A percentile compares a stretch with the other conserved stretches of the same genome.
These are phyloP conservation scores for Epinotia demarniana DNA, from an alignment of 2,888 invertebrate genomes.

Conservation along the genomic window DNA sequence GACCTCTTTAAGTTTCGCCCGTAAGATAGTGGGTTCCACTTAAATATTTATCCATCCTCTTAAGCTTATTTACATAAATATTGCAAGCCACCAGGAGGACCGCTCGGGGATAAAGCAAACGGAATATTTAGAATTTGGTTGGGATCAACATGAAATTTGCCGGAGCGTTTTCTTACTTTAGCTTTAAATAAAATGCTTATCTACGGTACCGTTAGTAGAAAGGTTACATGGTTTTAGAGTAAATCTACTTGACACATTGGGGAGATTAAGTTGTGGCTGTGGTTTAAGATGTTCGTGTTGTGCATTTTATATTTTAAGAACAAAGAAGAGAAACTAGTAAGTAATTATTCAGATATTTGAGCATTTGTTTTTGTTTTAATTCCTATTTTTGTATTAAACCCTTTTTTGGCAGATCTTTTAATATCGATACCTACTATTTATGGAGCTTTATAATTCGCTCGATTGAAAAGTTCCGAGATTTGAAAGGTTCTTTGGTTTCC, in stretches of 20 bases:
- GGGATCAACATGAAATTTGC: constrained; percentile 38
- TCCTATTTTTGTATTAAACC: neutral
- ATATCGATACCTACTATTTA: neutral
- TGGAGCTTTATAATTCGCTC: constrained; percentile 16
- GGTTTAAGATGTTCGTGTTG: constrained; percentile 1
- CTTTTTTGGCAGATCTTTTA: neutral
- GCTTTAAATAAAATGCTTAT: constrained; percentile 23
- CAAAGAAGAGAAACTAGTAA: neutral
- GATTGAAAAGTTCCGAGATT: constrained; percentile 47
- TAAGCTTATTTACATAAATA: constrained; percentile 45
- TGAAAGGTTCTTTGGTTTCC: constrained; percentile 53
- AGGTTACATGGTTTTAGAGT: constrained; percentile 24
- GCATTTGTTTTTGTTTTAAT: neutral
- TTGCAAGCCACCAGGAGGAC: constrained; percentile 45
- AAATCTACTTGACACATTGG: constrained; percentile 22
- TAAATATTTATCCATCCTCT: constrained; percentile 40
- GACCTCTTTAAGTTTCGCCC: constrained; percentile 24
- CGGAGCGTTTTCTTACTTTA: constrained; percentile 31
- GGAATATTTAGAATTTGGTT: constrained; percentile 48
- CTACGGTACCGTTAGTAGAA: constrained; percentile 1
- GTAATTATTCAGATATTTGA: neutral
- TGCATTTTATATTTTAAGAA: neutral
- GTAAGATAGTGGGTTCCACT: constrained; percentile 39
- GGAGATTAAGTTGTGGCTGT: neutral
- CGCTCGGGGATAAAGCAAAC: constrained; percentile 46